Evolutionary conservation across 2,888 invertebrate species (phyloP).

Genomic region (Nineta flava): DNA sequence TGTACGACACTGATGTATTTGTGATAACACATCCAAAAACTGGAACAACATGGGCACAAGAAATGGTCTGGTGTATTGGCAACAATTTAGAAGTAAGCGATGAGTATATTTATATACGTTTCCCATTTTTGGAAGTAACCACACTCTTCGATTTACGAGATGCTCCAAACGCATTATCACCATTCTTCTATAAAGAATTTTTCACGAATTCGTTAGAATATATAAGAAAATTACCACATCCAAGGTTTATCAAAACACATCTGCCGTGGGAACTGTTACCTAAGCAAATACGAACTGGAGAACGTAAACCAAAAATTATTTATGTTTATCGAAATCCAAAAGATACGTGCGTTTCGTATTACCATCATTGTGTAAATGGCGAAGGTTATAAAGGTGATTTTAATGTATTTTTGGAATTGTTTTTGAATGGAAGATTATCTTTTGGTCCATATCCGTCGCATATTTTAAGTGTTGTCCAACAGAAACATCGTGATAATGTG

Average conservation of each 20-base stretch:
- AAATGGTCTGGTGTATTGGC: constrained; percentile 1
- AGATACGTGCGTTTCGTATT: constrained; percentile 2
- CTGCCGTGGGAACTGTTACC: constrained; percentile 1
- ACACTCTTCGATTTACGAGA: not conserved
- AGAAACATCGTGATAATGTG: constrained; percentile 14
- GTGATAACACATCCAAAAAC: constrained; percentile 7
- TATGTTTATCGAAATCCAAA: constrained; percentile 2
- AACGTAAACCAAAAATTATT: constrained; percentile 1
- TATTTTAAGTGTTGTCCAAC: constrained; percentile 16
- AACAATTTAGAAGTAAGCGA: not conserved
- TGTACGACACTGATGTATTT: constrained; percentile 14
- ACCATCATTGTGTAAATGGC: constrained; percentile 2
- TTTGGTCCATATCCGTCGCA: constrained; percentile 21
- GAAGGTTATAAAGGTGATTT: constrained; percentile 14
- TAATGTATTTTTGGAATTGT: constrained; percentile 12
- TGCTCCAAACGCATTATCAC: not conserved
- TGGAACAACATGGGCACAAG: constrained; percentile 1
- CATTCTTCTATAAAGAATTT: not conserved
- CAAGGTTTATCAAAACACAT: not conserved
- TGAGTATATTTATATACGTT: not conserved
- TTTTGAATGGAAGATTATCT: constrained; percentile 19
- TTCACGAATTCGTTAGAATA: not conserved
- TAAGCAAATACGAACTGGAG: not conserved
- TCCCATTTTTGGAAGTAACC: constrained; percentile 1
- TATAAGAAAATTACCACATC: not conserved